Evolutionary conservation across 1,140 invertebrate genomes (phyloP).

Genomic region (Drosophila virilis): DNA sequence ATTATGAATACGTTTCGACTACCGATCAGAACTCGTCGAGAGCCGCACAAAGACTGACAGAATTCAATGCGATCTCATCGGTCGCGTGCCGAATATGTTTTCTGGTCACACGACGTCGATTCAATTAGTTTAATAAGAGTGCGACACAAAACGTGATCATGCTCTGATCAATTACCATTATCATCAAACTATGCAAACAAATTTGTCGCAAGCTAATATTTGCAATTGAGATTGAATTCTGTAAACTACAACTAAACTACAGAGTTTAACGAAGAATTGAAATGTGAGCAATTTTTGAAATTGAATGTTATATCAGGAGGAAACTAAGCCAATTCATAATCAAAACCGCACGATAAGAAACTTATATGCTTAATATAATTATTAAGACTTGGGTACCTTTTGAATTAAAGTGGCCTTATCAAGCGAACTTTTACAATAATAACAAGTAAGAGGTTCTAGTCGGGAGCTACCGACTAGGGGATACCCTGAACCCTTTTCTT

Average conservation of each 20-base stretch:
- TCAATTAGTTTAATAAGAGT: constrained; percentile 61
- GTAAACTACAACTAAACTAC: background rate
- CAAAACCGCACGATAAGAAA: constrained; percentile 5
- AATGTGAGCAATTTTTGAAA: background rate
- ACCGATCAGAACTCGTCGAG: constrained; percentile 25
- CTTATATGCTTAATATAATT: background rate
- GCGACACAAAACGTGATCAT: constrained; percentile 62
- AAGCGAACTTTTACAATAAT: background rate
- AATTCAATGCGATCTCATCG: constrained; percentile 19
- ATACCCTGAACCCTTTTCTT: too few relatives aligned
- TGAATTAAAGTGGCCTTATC: background rate
- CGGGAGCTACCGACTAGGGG: too few relatives aligned
- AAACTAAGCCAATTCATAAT: constrained; percentile 4
- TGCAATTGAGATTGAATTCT: too few relatives aligned
- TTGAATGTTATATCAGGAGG: background rate
- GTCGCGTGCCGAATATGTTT: constrained; percentile 58
- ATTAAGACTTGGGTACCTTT: background rate
- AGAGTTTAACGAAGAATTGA: too few relatives aligned
- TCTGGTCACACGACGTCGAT: constrained; percentile 53
- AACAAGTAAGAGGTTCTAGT: too few relatives aligned
- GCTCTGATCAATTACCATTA: constrained; percentile 33
- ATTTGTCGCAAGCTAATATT: background rate
- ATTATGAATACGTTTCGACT: background rate
- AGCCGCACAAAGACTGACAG: constrained; percentile 55
- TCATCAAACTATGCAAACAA: background rate